Evolutionary conservation across 2,888 invertebrate species (phyloP), one percentile per base, ranked within the genome.

Genomic region (Torymus auratus): DNA sequence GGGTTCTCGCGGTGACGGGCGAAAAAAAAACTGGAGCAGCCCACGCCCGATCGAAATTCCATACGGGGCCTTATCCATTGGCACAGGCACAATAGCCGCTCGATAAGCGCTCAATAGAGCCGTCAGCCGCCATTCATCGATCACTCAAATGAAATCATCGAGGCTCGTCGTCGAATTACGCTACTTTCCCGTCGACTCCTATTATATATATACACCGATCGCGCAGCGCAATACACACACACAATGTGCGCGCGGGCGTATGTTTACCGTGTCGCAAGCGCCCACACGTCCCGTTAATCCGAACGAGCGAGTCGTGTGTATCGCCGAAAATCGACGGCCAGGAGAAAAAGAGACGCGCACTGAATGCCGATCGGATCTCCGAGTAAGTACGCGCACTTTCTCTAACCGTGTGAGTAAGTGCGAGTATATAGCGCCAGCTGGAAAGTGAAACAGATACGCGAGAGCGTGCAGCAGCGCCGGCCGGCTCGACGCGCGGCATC

Each of bases 361-460:
- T 41, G 41, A 41, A 41, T 41, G 41, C 7, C 7, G 41, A 41
- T 41, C 41, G 41, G 87, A 87, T 86, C 84, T 85, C 85, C 82
- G 60, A 83, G 83, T 75, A 62, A 17, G 67, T 78, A 82, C 76
- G 52, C 61, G 69, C 75, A 86, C 86, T 87, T 87, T 87, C 87
- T 86, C 87, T 87, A 88, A 87, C 85, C 41, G 41, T 41, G 41
- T 41, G 41, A 41, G 41, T 41, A 41, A 41, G 41, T 41, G 41
- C 41, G 41, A 41, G 41, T 41, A 41, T 41, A 41, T 41, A 41
- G 41, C 41, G 41, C 41, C 41, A 41, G 41, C 72, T 41, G 52
- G 88, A 89, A 88, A 89, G 88, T 89, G 87, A 89, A 89, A 88
- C 85, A 87, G 85, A 88, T 41, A 41, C 41, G 41, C 41, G 41